Percentiles rank a stretch among this genome's conserved stretches.
Evolutionary conservation across 2,888 invertebrate species (phyloP).

Genomic region (Agrochola circellaris): DNA sequence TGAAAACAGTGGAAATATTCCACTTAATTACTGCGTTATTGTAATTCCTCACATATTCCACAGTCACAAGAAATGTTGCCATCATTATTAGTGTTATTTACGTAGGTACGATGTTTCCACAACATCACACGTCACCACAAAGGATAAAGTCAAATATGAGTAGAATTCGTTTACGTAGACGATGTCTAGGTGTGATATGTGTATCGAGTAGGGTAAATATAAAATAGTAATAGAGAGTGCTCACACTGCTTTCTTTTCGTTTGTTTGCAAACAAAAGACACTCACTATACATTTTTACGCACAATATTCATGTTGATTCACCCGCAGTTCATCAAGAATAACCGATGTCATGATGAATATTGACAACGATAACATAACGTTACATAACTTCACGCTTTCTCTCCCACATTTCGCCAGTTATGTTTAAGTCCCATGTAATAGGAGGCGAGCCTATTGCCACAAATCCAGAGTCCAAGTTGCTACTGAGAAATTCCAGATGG

Average conservation of each 20-base stretch:
- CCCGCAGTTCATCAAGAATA: background rate
- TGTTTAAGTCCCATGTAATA: no score
- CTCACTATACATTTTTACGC: background rate
- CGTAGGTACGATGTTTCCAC: slow-evolving; percentile 7
- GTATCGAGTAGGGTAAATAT: slow-evolving; percentile 21
- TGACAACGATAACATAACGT: background rate
- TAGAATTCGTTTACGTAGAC: slow-evolving; percentile 15
- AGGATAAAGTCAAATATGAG: slow-evolving; percentile 26
- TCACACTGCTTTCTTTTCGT: slow-evolving; percentile 13
- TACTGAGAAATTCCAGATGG: no score
- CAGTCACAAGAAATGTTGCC: slow-evolving; percentile 11
- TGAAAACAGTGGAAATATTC: background rate
- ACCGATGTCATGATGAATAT: background rate
- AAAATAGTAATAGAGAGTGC: background rate
- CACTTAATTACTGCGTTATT: slow-evolving; percentile 25
- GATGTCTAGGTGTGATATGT: background rate
- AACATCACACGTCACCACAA: slow-evolving; percentile 23
- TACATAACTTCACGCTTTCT: no score
- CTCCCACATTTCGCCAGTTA: no score
- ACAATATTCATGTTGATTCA: background rate
- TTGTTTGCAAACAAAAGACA: slow-evolving; percentile 13
- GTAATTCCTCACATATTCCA: background rate
- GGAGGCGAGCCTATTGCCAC: no score
- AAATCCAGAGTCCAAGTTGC: no score
- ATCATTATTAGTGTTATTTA: slow-evolving; percentile 15